phyloP scores from a whole-genome alignment of 2,888 invertebrate species.

The Apomyelois bistriatella region DNA sequence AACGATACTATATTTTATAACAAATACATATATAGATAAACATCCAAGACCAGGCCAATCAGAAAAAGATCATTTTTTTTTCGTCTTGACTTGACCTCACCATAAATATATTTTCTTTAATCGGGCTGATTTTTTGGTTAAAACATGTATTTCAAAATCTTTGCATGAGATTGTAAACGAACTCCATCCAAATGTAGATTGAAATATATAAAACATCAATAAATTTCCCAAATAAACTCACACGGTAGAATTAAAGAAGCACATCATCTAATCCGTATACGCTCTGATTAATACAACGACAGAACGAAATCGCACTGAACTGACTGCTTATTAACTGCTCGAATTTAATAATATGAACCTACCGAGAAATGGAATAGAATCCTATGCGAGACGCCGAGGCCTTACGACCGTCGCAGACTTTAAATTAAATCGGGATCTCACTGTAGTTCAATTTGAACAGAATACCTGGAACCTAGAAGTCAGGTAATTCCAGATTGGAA shows the following conservation, averaged over 20 bases:
- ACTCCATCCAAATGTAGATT: no score
- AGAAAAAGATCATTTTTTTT: no score
- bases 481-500: background rate
- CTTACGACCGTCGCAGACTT: slow-evolving; percentile 1
- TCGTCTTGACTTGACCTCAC: no score
- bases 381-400: background rate
- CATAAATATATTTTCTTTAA: no score
- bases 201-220: no score
- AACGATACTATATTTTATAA: no score
- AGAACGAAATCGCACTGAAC: background rate
- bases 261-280: background rate
- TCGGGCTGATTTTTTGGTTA: no score
- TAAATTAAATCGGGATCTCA: background rate
- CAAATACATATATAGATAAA: no score
- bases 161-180: no score
- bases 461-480: background rate
- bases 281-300: background rate
- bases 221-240: no score
- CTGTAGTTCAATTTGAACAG: background rate
- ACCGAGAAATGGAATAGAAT: background rate
- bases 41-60: no score
- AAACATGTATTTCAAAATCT: no score
- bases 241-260: background rate
- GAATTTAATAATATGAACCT: background rate
- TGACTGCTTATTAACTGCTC: background rate